A percentile compares a stretch with the other conserved stretches of the same genome.
Evolutionary conservation across 2,113 vertebrate species (phyloP).

Genomic region (Pyrgilauda ruficollis): DNA sequence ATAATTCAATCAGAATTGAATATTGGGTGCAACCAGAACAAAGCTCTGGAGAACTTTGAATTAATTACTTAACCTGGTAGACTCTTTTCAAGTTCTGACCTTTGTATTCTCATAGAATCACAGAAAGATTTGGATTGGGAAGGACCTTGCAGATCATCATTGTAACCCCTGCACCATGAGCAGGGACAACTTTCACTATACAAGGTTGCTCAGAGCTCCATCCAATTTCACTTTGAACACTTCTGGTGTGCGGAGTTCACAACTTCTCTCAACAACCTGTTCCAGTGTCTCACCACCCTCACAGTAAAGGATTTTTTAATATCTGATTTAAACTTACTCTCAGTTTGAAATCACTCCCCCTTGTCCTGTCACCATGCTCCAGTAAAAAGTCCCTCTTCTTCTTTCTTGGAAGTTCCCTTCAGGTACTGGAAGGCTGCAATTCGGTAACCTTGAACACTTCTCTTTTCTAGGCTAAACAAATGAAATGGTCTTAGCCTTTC

Average conservation of each 20-base stretch:
- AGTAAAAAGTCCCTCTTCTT: neutral
- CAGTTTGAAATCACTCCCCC: neutral
- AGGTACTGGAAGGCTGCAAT: neutral
- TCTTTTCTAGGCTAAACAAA: neutral
- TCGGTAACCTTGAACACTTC: fast-evolving
- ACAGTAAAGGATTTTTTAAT: neutral
- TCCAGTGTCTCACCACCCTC: neutral
- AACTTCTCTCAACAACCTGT: neutral
- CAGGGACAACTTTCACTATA: neutral
- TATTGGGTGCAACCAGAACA: neutral
- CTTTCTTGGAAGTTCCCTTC: neutral
- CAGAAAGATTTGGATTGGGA: neutral
- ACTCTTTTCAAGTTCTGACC: neutral
- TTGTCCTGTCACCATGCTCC: neutral
- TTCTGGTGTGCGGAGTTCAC: fast-evolving
- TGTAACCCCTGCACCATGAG: neutral
- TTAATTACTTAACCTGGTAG: neutral
- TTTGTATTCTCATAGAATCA: neutral
- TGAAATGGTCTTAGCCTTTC: fast-evolving
- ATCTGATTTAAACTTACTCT: neutral
- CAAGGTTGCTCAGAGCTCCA: neutral
- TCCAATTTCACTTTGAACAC: neutral
- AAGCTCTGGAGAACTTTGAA: neutral
- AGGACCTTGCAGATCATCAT: neutral
- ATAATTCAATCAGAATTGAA: neutral